phyloP scores from a whole-genome alignment of 2,797 vertebrate species.

The Platyrinchus mystaceus region DNA sequence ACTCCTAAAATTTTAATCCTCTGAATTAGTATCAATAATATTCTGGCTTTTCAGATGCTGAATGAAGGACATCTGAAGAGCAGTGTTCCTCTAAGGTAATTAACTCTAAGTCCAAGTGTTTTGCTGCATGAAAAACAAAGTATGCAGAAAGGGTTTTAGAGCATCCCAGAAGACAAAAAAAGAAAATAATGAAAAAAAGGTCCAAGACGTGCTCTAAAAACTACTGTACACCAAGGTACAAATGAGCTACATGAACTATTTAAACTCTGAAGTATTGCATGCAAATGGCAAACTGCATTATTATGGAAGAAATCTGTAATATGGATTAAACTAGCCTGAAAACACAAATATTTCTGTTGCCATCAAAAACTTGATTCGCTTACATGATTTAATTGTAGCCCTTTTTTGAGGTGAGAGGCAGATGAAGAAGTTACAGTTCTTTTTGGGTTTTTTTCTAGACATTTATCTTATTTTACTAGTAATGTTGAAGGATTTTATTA shows the following conservation, averaged over 20 bases:
- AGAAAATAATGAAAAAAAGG: not conserved
- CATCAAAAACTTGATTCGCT: not conserved
- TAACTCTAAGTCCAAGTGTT: slow-evolving; percentile 45
- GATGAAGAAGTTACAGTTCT: not conserved
- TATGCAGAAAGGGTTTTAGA: not conserved
- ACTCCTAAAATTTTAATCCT: slow-evolving; percentile 63
- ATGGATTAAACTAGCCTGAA: not conserved
- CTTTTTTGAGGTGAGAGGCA: not conserved
- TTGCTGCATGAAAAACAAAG: slow-evolving; percentile 33
- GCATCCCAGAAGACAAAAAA: not conserved
- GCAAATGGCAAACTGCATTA: not conserved
- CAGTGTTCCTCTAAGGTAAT: slow-evolving; percentile 31
- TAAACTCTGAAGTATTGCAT: not conserved
- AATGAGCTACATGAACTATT: not conserved
- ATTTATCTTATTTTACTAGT: not conserved
- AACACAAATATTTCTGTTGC: not conserved
- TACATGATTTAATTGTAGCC: not conserved
- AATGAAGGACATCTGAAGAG: slow-evolving; percentile 62
- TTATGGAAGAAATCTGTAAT: not conserved
- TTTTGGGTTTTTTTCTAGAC: not conserved
- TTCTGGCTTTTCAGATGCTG: slow-evolving; percentile 36
- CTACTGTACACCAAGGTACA: not conserved
- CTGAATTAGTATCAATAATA: slow-evolving; percentile 46
- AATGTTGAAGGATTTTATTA: not conserved
- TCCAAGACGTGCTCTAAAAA: not conserved